Evolutionary conservation across 2,797 vertebrate genomes (phyloP), one percentile per base, ranked within the genome.

Genomic region (Aotus griseimembra): DNA sequence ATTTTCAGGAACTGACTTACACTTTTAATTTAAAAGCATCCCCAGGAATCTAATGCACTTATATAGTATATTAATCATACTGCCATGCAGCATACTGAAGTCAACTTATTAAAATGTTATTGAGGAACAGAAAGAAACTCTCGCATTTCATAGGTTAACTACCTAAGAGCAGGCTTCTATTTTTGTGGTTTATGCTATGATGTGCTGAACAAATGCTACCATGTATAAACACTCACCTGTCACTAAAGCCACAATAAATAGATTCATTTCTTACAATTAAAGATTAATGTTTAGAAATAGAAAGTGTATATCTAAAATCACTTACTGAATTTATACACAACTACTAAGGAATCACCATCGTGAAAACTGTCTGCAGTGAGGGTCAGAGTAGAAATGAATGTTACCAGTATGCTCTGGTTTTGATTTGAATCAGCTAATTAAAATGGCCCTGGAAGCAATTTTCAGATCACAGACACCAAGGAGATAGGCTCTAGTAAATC

Each of bases 361-460:
- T 93, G 58, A 94, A 97, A 77, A 67, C 33, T 57, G 28, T 75
- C 44, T 3, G 52, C 67, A 39, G 46, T 30, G 17, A 84, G 20
- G 28, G 22, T 52, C 72, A 41, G 20, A 26, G 28, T 44, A 84
- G 90, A 96, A 90, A 91, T 87, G 70, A 28, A 88, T 93, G 24
- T 52, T 91, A 94, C 87, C 70, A 81, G 80, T 20, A 95, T 57
- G 22, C 90, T 41, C 86, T 96, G 93, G 82, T 67, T 96, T 96
- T 94, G 73, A 94, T 97, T 96, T 95, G 94, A 97, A 96, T 88
- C 82, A 87, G 70, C 79, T 94, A 96, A 97, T 96, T 97, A 96
- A 97, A 95, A 94, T 73, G 87, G 76, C 77, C 72, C 70, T 84
- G 93, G 44, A 94, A 96, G 85, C 93, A 97, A 96, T 97, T 95